phyloP scores from a whole-genome alignment of 2,888 invertebrate genomes.

The Drosophila peninsularis region DNA sequence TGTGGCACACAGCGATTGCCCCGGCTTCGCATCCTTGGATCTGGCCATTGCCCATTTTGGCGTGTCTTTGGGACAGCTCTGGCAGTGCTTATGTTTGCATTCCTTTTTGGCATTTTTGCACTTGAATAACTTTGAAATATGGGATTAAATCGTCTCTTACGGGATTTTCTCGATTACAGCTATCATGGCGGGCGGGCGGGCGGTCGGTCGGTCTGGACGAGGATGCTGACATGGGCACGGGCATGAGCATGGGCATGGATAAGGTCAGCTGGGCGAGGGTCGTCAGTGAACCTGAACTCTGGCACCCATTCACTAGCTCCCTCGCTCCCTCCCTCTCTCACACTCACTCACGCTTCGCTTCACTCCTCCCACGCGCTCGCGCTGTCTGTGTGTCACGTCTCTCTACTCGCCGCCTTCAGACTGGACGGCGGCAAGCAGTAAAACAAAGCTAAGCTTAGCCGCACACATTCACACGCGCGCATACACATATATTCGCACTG shows the following conservation, averaged over 20 bases:
- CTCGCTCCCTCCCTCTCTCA: not conserved
- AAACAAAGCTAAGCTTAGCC: conserved; percentile 70
- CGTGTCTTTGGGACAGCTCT: conserved; percentile 52
- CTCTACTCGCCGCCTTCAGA: conserved; percentile 45
- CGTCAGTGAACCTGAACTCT: conserved; percentile 59
- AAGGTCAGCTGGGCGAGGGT: conserved; percentile 56
- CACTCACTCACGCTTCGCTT: not conserved
- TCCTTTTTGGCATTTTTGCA: conserved; percentile 83
- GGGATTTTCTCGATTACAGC: conserved; percentile 83
- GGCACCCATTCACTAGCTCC: conserved; percentile 29
- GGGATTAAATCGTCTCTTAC: conserved; percentile 83
- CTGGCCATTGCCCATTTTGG: conserved; percentile 27
- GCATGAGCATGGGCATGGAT: conserved; percentile 22
- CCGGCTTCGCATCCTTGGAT: conserved; percentile 20
- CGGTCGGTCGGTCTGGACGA: not conserved
- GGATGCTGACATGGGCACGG: conserved; percentile 15
- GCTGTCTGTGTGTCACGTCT: conserved; percentile 50
- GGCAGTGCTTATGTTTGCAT: conserved; percentile 79
- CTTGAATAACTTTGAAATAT: conserved; percentile 83
- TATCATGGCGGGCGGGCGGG: conserved; percentile 58
- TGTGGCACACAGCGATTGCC: not conserved
- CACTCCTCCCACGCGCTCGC: not conserved
- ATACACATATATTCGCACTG: conserved; percentile 10
- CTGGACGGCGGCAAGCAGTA: conserved; percentile 66
- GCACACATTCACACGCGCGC: conserved; percentile 18